Base-by-base conservation (phyloP, 2,797 vertebrate species). In the Esox masquinongy region DNA sequence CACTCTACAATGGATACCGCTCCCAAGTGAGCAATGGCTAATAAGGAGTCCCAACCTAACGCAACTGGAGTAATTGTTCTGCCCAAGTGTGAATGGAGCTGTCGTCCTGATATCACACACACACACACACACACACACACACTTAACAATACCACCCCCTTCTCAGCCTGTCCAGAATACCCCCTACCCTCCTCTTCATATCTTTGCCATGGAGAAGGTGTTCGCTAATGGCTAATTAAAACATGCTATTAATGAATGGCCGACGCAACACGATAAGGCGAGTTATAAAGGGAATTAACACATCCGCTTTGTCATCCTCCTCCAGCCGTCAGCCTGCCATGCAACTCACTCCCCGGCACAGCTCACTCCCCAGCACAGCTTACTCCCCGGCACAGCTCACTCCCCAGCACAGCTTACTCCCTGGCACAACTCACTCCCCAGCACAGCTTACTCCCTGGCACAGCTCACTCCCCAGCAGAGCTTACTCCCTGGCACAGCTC, bases 181-280 rank as follows among this genome's bases (percentile, higher is more conserved):
- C 47, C 26, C 47, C 8, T 19, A 26, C 50, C 49, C 77, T 73
- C 75, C 76, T 81, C 78, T 85, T 91, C 89, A 88, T 93, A 92
- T 94, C 92, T 91, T 83, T 92, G 90, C 93, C 92, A 93, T 83
- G 86, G 88, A 88, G 85, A 91, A 89, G 87, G 89, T 92, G 92
- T 92, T 93, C 88, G 84, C 91, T 94, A 95, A 95, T 93, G 85
- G 88, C 92, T 93, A 94, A 94, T 95, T 95, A 95, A 93, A 93
- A 93, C 86, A 88, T 83, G 83, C 91, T 86, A 90, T 91, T 93
- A 94, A 93, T 92, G 92, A 92, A 91, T 84, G 88, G 82, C 87
- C 88, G 84, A 84, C 74, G 90, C 86, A 76, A 75, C 85, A 87
- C 64, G 92, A 94, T 93, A 94, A 91, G 91, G 83, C 89, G 90